phyloP scores from a whole-genome alignment of 2,113 vertebrate species.

The Perca fluviatilis region DNA sequence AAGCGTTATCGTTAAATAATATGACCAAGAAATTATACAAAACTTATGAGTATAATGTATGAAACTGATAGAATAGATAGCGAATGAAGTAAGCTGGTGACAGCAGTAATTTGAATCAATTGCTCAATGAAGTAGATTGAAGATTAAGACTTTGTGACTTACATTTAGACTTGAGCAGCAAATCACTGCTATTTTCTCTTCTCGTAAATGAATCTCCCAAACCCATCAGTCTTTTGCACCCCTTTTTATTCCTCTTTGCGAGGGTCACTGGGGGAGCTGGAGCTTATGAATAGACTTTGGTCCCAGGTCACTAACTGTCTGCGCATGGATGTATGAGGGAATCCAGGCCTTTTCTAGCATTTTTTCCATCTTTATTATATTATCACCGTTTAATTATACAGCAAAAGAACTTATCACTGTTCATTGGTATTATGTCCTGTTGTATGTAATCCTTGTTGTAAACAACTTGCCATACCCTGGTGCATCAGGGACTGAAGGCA shows the following conservation, averaged over 20 bases:
- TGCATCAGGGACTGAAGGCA: neutral
- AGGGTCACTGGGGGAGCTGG: neutral
- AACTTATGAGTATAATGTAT: neutral
- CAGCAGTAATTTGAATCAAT: neutral
- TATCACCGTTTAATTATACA: neutral
- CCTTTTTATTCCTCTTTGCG: neutral
- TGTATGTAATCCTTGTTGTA: conserved; percentile 2
- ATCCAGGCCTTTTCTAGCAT: neutral
- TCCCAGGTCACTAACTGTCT: neutral
- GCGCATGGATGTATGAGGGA: too few species aligned
- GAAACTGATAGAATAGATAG: neutral
- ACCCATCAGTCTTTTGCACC: too few species aligned
- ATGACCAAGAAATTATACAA: neutral
- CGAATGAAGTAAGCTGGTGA: neutral
- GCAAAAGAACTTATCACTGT: neutral
- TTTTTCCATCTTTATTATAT: neutral
- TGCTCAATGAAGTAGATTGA: neutral
- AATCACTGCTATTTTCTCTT: too few species aligned
- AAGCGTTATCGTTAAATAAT: neutral
- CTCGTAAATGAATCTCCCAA: neutral
- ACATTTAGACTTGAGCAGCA: too few species aligned
- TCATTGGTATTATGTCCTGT: too few species aligned
- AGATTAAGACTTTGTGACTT: too few species aligned
- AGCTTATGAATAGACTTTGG: neutral
- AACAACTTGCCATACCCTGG: conserved; percentile 2